Evolutionary conservation across 2,113 vertebrate species (phyloP).

Genomic region (Mionectes macconnelli): DNA sequence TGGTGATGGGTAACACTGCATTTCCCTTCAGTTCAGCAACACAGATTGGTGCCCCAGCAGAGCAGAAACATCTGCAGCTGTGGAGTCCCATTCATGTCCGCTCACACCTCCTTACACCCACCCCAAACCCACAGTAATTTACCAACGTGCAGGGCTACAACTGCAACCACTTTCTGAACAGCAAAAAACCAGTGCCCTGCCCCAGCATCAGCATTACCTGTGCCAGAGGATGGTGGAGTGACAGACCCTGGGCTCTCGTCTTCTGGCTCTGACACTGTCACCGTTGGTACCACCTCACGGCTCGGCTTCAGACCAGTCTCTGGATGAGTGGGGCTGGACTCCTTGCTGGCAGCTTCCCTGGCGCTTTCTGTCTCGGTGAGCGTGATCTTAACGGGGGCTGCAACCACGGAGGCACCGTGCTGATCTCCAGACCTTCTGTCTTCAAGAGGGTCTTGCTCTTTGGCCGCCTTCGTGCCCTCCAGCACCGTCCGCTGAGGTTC

Average conservation of each 20-base stretch:
- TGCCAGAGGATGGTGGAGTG: conserved; percentile 89
- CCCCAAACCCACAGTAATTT: background rate
- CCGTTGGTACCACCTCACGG: conserved; percentile 86
- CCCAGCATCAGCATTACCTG: conserved; percentile 60
- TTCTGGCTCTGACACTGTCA: conserved; percentile 94
- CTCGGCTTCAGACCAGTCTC: conserved; percentile 84
- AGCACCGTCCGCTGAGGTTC: conserved; percentile 35
- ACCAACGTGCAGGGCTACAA: rapidly evolving
- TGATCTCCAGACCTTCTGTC: conserved; percentile 80
- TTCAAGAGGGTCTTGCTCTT: conserved; percentile 64
- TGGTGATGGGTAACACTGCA: background rate
- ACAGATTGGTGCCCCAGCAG: background rate
- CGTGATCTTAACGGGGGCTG: conserved; percentile 85
- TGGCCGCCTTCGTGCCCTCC: conserved; percentile 30
- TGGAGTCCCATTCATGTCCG: rapidly evolving
- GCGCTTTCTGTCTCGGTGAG: conserved; percentile 79
- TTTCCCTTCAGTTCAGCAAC: rapidly evolving
- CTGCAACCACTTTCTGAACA: background rate
- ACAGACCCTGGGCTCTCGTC: conserved; percentile 91
- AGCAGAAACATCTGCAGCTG: background rate
- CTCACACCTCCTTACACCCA: background rate
- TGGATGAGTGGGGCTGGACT: conserved; percentile 52
- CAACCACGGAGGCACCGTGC: conserved; percentile 44
- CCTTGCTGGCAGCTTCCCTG: conserved; percentile 37
- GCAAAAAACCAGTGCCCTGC: background rate